phyloP scores from a whole-genome alignment of 2,113 vertebrate genomes.

The Xerus inauris region DNA sequence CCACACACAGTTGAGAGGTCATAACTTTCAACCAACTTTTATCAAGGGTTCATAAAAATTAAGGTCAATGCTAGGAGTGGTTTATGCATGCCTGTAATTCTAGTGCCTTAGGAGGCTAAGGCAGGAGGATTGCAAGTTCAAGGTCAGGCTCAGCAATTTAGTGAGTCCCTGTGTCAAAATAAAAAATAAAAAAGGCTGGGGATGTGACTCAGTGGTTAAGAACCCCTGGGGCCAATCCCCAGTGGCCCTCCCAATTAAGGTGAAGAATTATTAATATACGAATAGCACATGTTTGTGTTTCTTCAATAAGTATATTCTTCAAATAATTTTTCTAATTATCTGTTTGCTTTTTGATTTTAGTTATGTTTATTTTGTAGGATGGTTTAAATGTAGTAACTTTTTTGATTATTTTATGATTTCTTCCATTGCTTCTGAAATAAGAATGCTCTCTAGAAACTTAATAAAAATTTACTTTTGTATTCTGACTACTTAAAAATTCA shows the following conservation, averaged over 20 bases:
- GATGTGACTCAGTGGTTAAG: too few relatives aligned
- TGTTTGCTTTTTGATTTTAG: not conserved
- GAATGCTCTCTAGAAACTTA: not conserved
- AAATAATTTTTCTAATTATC: not conserved
- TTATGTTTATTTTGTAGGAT: not conserved
- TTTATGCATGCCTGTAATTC: too few relatives aligned
- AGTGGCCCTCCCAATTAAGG: not conserved
- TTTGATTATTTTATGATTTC: not conserved
- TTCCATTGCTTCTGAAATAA: not conserved
- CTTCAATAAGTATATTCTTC: not conserved
- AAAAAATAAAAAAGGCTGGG: too few relatives aligned
- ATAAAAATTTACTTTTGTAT: not conserved
- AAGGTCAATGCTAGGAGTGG: too few relatives aligned
- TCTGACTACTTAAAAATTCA: not conserved
- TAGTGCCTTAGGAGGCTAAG: too few relatives aligned
- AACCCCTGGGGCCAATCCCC: too few relatives aligned
- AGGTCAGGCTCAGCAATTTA: too few relatives aligned
- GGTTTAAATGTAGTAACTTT: not conserved
- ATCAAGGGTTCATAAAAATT: not conserved
- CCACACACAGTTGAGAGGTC: not conserved
- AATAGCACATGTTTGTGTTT: not conserved
- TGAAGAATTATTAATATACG: not conserved
- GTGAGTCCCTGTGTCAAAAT: too few relatives aligned
- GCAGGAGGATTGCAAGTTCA: too few relatives aligned
- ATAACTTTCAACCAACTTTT: not conserved